These are phyloP conservation scores for Eonycteris spelaea DNA, from an alignment of 2,113 vertebrate genomes.

Conservation along the genomic window DNA sequence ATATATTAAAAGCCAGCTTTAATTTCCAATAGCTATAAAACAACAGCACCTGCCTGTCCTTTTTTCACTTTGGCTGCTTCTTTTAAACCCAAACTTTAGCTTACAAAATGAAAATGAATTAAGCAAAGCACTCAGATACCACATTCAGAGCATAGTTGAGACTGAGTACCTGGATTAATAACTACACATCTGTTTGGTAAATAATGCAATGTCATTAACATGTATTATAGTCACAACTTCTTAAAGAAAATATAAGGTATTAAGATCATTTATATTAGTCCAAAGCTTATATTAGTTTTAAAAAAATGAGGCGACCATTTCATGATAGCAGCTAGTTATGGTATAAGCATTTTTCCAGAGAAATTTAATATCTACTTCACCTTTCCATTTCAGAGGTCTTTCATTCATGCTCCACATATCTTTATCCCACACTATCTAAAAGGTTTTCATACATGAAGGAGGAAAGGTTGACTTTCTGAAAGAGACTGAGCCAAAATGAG, in stretches of 20 bases:
- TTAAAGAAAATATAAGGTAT: neutral
- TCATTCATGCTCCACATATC: neutral
- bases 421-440: neutral
- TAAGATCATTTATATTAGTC: neutral
- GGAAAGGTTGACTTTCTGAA: neutral
- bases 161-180: neutral
- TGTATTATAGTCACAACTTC: neutral
- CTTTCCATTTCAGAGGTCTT: neutral
- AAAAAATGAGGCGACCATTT: neutral
- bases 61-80: neutral
- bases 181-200: neutral
- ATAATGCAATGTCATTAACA: neutral
- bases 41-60: too few relatives aligned
- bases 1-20: constrained; percentile 1
- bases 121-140: neutral
- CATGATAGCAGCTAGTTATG: neutral
- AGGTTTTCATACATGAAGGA: neutral
- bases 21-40: neutral
- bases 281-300: neutral
- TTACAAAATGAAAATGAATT: constrained; percentile 11
- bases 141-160: neutral
- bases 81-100: neutral
- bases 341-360: neutral
- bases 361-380: neutral
- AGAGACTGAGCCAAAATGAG: neutral